phyloP scores from a whole-genome alignment of 2,113 vertebrate species.

The Scolopax mira region DNA sequence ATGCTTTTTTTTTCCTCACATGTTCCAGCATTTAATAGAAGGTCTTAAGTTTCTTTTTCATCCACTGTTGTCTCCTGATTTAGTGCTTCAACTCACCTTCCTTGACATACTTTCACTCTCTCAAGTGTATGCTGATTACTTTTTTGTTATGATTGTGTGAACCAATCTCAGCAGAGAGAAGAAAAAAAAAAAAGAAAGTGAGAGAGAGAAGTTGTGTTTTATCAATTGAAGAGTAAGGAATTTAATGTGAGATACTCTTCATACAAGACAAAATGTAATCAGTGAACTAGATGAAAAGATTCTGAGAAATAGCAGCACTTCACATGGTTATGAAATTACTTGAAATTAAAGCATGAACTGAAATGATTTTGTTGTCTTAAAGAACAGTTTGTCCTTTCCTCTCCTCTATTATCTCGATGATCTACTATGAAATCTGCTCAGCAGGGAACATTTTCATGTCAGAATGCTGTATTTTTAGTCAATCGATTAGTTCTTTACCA shows the following conservation, averaged over 20 bases:
- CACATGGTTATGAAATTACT: conserved; percentile 5
- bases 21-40: neutral
- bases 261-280: conserved; percentile 31
- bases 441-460: neutral
- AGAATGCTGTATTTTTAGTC: neutral
- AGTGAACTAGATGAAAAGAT: neutral
- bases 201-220: neutral
- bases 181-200: neutral
- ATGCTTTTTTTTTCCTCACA: neutral
- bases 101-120: conserved; percentile 4
- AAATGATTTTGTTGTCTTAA: conserved; percentile 20
- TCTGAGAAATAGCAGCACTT: neutral
- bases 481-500: neutral
- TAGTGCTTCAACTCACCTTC: conserved; percentile 59
- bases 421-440: neutral
- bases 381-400: neutral
- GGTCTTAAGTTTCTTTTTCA: conserved; percentile 3
- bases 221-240: conserved; percentile 28
- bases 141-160: conserved; percentile 50
- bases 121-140: conserved; percentile 45
- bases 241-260: conserved; percentile 12
- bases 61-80: conserved; percentile 33
- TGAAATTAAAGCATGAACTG: conserved; percentile 12
- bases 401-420: neutral
- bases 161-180: conserved; percentile 7